Evolutionary conservation across 1,140 invertebrate genomes (phyloP).

Genomic region (Vollenhovia emeryi): DNA sequence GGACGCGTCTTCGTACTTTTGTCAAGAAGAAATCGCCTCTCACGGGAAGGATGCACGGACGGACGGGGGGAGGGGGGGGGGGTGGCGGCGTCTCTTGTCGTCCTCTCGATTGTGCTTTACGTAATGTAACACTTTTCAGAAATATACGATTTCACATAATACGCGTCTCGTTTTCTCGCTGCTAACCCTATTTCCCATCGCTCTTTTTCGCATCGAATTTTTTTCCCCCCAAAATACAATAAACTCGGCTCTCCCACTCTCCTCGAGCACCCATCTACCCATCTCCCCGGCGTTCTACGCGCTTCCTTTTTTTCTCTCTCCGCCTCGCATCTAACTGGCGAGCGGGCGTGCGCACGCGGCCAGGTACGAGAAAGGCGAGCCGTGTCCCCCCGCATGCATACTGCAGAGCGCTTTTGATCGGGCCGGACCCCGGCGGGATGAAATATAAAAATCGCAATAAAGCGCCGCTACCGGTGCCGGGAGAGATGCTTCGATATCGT

Average conservation of each 20-base stretch:
- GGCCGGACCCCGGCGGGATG: slow-evolving; percentile 74
- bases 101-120: not conserved
- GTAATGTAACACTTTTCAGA: slow-evolving; percentile 1
- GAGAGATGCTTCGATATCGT: slow-evolving; percentile 72
- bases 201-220: slow-evolving; percentile 1
- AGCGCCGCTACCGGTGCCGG: slow-evolving; percentile 72
- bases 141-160: slow-evolving; percentile 21
- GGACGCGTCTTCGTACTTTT: not conserved
- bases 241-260: slow-evolving; percentile 23
- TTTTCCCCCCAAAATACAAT: slow-evolving; percentile 54
- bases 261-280: not conserved
- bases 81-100: too few species aligned
- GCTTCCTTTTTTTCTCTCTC: slow-evolving; percentile 48
- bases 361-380: slow-evolving; percentile 69
- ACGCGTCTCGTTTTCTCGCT: slow-evolving; percentile 15
- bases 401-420: slow-evolving; percentile 78
- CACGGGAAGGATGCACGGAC: not conserved
- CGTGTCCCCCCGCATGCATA: slow-evolving; percentile 72
- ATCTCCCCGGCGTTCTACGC: slow-evolving; percentile 28
- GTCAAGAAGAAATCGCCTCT: not conserved
- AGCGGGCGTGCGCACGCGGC: slow-evolving; percentile 39
- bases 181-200: slow-evolving; percentile 36
- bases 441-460: slow-evolving; percentile 79
- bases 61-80: not conserved
- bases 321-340: slow-evolving; percentile 61